phyloP scores from a whole-genome alignment of 2,113 vertebrate species.

The Alligator mississippiensis region DNA sequence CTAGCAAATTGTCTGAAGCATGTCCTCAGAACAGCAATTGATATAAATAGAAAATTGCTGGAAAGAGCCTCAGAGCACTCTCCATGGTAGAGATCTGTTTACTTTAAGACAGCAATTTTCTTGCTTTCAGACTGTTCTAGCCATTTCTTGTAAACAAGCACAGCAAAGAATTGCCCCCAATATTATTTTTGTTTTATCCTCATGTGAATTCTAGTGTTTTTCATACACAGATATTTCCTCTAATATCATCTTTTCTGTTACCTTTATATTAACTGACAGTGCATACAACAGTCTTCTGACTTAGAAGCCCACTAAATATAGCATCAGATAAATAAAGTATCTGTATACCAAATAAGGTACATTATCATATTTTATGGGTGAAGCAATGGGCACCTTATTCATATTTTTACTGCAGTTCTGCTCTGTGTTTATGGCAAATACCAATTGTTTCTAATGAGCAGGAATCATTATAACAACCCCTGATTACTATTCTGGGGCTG shows the following conservation, averaged over 20 bases:
- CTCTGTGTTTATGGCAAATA: not conserved
- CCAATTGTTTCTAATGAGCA: not conserved
- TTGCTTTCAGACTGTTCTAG: not conserved
- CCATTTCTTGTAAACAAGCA: not conserved
- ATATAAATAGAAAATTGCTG: not conserved
- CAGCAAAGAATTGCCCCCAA: not conserved
- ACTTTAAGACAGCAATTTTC: constrained; percentile 9
- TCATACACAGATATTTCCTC: not conserved
- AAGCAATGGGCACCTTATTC: not conserved
- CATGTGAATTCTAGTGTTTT: not conserved
- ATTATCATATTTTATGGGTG: not conserved
- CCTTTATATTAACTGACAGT: not conserved
- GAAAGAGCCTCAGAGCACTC: not conserved
- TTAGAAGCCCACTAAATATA: not conserved
- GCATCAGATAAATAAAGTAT: not conserved
- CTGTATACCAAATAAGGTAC: not conserved
- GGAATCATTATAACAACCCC: too few species aligned
- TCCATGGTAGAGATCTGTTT: not conserved
- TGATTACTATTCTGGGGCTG: too few species aligned
- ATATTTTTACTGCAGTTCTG: not conserved
- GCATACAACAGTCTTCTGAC: not conserved
- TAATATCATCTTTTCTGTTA: not conserved
- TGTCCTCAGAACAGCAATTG: constrained; percentile 9
- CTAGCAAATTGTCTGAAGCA: constrained; percentile 17
- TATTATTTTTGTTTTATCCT: not conserved